phyloP scores from a whole-genome alignment of 2,113 vertebrate genomes.

The Sialia sialis region DNA sequence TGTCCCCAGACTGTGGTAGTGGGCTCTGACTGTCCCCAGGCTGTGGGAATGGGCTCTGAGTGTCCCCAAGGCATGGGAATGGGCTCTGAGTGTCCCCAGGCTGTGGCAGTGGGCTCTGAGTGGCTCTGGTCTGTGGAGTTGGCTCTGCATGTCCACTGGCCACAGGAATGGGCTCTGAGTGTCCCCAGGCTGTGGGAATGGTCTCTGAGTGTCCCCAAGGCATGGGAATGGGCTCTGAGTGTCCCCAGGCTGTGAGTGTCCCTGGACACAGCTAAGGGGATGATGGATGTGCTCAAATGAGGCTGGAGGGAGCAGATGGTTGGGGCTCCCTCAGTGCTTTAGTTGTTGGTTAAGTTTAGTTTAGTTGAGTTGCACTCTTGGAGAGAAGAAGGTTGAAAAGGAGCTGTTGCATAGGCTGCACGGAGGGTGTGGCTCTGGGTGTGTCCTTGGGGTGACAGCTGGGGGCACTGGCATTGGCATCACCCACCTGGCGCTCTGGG shows the following conservation, averaged over 20 bases:
- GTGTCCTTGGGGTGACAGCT: not conserved
- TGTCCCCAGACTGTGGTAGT: fast-evolving
- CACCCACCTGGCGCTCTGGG: fast-evolving
- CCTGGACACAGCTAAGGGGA: not conserved
- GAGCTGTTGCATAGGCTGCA: not conserved
- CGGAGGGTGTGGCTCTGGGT: fast-evolving
- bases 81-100: not conserved
- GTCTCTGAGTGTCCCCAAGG: not conserved
- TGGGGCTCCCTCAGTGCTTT: fast-evolving
- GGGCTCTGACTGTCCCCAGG: not conserved
- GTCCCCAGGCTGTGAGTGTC: not conserved
- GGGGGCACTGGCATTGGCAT: not conserved
- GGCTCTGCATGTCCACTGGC: not conserved
- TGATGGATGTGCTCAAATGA: not conserved
- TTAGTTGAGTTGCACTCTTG: not conserved
- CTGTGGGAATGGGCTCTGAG: not conserved
- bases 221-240: not conserved
- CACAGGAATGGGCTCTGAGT: not conserved
- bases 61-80: not conserved
- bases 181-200: not conserved
- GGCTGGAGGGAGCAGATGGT: fast-evolving
- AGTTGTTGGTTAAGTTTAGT: not conserved
- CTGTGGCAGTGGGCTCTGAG: not conserved
- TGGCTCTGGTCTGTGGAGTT: not conserved
- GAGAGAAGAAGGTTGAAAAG: not conserved